Percentiles rank a stretch among this genome's conserved stretches.
Conservation (phyloP, 2,113 vertebrate species). For the Sclerurus mexicanus region DNA sequence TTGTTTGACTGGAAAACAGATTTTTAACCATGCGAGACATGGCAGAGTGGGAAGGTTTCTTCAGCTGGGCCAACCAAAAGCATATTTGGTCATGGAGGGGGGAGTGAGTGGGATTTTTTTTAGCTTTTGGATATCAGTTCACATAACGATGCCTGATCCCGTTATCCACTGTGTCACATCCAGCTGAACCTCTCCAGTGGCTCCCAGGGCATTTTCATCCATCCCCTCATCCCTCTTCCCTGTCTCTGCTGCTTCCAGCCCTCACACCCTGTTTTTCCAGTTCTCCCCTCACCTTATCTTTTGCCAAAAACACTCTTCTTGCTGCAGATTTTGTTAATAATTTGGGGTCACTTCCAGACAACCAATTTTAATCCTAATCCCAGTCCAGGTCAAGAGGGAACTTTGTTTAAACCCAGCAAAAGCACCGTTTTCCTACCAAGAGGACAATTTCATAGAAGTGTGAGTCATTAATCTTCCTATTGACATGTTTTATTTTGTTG, state of each 20-base stretch:
- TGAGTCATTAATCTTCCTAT: not conserved
- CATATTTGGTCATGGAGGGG: not conserved
- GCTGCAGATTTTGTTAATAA: not conserved
- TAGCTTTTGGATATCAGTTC: not conserved
- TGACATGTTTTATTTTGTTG: constrained; percentile 22
- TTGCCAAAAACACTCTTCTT: not conserved
- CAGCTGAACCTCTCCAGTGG: accelerated
- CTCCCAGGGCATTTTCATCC: not conserved
- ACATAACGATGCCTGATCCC: not conserved
- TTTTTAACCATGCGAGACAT: not conserved
- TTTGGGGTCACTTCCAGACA: not conserved
- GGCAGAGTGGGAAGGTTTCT: not conserved
- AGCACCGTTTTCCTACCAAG: not conserved
- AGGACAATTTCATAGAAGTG: not conserved
- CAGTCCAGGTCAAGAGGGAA: not conserved
- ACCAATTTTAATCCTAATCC: not conserved
- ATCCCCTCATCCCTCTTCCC: not conserved
- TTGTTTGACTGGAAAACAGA: not conserved
- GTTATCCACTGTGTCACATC: not conserved
- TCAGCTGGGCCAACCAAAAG: not conserved
- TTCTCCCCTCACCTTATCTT: not conserved
- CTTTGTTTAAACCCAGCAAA: not conserved
- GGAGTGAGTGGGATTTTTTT: not conserved
- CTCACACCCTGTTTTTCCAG: not conserved
- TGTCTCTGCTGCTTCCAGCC: not conserved